A percentile compares a stretch with the other conserved stretches of the same genome.
These are phyloP conservation scores for Deroplatys truncata DNA, from an alignment of 2,888 invertebrate species.

Conservation along the genomic window DNA sequence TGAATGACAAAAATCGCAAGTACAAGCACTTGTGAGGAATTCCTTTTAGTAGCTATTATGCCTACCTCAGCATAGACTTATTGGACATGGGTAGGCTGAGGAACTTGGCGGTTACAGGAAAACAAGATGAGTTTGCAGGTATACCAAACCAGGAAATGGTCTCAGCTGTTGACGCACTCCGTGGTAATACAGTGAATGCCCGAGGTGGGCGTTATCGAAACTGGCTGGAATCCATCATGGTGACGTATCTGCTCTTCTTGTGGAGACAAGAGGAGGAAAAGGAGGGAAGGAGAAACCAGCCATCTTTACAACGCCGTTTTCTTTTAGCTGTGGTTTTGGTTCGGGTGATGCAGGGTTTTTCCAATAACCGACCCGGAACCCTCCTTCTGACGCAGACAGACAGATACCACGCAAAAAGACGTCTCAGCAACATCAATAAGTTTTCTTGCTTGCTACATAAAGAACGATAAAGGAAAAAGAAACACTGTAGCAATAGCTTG, in stretches of 20 bases:
- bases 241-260: slow-evolving; percentile 4
- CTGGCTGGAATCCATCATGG: slow-evolving; percentile 10
- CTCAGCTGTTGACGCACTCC: background rate
- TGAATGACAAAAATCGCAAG: too few relatives aligned
- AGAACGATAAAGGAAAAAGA: background rate
- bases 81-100: too few relatives aligned
- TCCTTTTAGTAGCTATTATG: too few relatives aligned
- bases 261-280: background rate
- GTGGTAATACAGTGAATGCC: background rate
- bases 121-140: background rate
- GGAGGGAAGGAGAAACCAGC: background rate
- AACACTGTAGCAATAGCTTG: background rate
- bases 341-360: background rate
- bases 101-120: too few relatives aligned
- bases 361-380: slow-evolving; percentile 3
- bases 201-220: slow-evolving; percentile 8
- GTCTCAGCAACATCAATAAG: background rate
- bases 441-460: background rate
- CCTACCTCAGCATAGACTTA: too few relatives aligned
- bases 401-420: background rate
- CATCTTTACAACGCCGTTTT: background rate
- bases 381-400: background rate
- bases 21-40: too few relatives aligned
- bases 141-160: background rate
- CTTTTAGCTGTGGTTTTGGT: background rate